A percentile compares a stretch with the other conserved stretches of the same genome.
Evolutionary conservation across 2,113 vertebrate genomes (phyloP).

Genomic region (Butastur rufipennis): DNA sequence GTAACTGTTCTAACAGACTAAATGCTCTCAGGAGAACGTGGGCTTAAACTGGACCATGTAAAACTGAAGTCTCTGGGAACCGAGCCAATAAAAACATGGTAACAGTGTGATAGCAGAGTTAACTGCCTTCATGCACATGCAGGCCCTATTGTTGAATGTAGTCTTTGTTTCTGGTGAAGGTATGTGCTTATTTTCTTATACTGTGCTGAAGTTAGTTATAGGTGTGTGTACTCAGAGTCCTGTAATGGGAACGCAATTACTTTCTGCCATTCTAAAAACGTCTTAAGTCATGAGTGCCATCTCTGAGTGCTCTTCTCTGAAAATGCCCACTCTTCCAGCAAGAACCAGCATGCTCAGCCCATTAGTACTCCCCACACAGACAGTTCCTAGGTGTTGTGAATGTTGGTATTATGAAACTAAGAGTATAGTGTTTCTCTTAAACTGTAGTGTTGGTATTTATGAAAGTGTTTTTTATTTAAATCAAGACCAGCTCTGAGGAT

Average conservation of each 20-base stretch:
- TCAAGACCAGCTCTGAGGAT: not conserved
- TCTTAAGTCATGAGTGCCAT: not conserved
- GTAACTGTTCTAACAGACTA: not conserved
- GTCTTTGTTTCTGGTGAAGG: not conserved
- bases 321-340: not conserved
- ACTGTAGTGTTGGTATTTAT: not conserved
- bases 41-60: not conserved
- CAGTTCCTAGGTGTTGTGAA: not conserved
- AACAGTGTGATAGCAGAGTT: not conserved
- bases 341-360: not conserved
- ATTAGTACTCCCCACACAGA: not conserved
- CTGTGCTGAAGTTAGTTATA: not conserved
- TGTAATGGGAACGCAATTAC: not conserved
- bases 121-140: not conserved
- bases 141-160: not conserved
- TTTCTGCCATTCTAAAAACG: not conserved
- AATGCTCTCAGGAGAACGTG: not conserved
- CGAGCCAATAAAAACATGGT: not conserved
- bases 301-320: not conserved
- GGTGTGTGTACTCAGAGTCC: not conserved
- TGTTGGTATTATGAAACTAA: not conserved
- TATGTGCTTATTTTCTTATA: accelerated
- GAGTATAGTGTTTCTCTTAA: not conserved
- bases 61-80: not conserved
- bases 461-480: not conserved